Conservation (phyloP, 2,888 invertebrate species). For the Drosophila maculinotata region DNA sequence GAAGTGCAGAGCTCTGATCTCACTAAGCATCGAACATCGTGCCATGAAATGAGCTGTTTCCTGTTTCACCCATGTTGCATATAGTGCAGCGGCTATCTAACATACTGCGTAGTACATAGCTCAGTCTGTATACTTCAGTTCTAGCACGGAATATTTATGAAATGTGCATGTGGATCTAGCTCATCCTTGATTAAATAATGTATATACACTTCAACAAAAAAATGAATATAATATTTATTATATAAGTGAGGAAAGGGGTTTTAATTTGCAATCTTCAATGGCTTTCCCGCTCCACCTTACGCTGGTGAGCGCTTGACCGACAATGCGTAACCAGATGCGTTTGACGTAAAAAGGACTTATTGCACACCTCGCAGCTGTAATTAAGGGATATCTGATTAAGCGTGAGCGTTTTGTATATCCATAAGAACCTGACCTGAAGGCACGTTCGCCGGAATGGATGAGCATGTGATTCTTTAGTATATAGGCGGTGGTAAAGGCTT, state of each 20-base stretch:
- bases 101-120: too few species aligned
- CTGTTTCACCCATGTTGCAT: too few species aligned
- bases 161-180: too few species aligned
- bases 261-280: constrained; percentile 8
- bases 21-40: too few species aligned
- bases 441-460: constrained; percentile 70
- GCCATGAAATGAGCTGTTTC: too few species aligned
- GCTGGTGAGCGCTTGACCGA: constrained; percentile 58
- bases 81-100: too few species aligned
- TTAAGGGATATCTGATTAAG: neutral
- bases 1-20: too few species aligned
- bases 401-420: neutral
- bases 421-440: constrained; percentile 46
- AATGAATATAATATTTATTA: neutral
- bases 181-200: too few species aligned
- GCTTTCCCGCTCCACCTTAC: constrained; percentile 44
- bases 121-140: too few species aligned
- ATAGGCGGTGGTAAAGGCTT: constrained; percentile 72
- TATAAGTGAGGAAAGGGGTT: neutral
- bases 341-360: constrained; percentile 62
- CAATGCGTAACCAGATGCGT: constrained; percentile 58
- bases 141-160: too few species aligned
- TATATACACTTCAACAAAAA: too few species aligned
- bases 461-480: constrained; percentile 73
- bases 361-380: constrained; percentile 56